phyloP scores from a whole-genome alignment of 2,888 invertebrate species.

The Sceliomorpha sp. region DNA sequence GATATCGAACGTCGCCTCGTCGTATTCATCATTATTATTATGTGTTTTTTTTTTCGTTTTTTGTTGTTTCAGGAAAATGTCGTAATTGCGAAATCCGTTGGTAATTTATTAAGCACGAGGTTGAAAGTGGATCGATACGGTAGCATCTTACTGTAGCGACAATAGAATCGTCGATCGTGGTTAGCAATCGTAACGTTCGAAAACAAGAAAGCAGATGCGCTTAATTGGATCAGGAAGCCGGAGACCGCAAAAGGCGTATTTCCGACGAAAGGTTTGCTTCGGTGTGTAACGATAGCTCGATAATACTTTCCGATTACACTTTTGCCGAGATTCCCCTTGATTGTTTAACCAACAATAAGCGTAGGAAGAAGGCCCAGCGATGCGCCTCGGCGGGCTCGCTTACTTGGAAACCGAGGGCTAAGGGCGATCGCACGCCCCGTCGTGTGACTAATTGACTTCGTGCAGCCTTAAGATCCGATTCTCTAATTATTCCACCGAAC shows the following conservation, averaged over 20 bases:
- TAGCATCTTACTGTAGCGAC: constrained; percentile 2
- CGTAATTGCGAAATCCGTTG: background rate
- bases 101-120: background rate
- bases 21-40: no score
- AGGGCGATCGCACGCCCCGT: constrained; percentile 61
- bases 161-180: constrained; percentile 19
- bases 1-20: no score
- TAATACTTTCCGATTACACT: constrained; percentile 60
- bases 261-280: constrained; percentile 51
- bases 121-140: background rate
- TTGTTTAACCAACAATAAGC: constrained; percentile 28
- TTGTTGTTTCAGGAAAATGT: no score
- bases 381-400: constrained; percentile 47
- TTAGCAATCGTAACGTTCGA: constrained; percentile 4
- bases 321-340: constrained; percentile 37
- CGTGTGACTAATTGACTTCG: constrained; percentile 70
- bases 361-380: constrained; percentile 59
- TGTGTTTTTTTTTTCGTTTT: no score
- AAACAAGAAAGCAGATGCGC: constrained; percentile 58
- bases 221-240: constrained; percentile 66
- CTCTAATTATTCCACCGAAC: constrained; percentile 67
- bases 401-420: constrained; percentile 55
- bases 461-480: constrained; percentile 61
- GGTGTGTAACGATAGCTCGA: constrained; percentile 62
- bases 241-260: constrained; percentile 36